Percentiles rank a stretch among this genome's conserved stretches.
These are phyloP conservation scores for Protosalanx chinensis DNA, from an alignment of 2,797 vertebrate species.

Conservation along the genomic window DNA sequence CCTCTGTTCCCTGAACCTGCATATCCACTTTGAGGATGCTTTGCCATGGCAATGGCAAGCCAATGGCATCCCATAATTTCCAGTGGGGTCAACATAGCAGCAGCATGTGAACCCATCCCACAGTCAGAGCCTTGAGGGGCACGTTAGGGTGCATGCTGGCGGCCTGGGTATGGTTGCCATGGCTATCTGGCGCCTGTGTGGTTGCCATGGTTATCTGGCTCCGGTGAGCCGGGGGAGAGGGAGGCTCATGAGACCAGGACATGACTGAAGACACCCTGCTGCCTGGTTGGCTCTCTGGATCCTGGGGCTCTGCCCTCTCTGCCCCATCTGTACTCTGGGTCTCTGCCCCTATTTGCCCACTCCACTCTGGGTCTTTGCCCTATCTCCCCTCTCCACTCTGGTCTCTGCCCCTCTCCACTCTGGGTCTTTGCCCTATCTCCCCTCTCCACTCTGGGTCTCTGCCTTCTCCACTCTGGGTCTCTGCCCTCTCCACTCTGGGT, in stretches of 20 bases:
- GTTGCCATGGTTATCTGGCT: constrained; percentile 54
- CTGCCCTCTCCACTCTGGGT: too few relatives aligned
- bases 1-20: neutral
- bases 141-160: constrained; percentile 35
- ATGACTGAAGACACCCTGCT: constrained; percentile 12
- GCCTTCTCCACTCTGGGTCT: too few relatives aligned
- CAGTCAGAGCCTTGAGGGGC: constrained; percentile 28
- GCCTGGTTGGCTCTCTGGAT: too few relatives aligned
- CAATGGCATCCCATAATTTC: constrained; percentile 31
- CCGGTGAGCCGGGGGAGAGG: constrained; percentile 56
- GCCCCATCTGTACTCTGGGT: too few relatives aligned
- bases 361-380: too few relatives aligned
- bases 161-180: constrained; percentile 55
- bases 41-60: constrained; percentile 18
- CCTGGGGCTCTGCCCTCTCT: too few relatives aligned
- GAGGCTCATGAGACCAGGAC: constrained; percentile 46
- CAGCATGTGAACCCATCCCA: constrained; percentile 42
- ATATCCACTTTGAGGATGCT: neutral
- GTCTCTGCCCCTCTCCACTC: too few relatives aligned
- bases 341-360: too few relatives aligned
- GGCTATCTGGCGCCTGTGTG: constrained; percentile 21
- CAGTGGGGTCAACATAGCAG: constrained; percentile 39
- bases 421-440: too few relatives aligned
- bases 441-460: too few relatives aligned
- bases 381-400: too few relatives aligned